These are phyloP conservation scores for Gordius sp. DNA, from an alignment of 2,888 invertebrate species.

Conservation along the genomic window DNA sequence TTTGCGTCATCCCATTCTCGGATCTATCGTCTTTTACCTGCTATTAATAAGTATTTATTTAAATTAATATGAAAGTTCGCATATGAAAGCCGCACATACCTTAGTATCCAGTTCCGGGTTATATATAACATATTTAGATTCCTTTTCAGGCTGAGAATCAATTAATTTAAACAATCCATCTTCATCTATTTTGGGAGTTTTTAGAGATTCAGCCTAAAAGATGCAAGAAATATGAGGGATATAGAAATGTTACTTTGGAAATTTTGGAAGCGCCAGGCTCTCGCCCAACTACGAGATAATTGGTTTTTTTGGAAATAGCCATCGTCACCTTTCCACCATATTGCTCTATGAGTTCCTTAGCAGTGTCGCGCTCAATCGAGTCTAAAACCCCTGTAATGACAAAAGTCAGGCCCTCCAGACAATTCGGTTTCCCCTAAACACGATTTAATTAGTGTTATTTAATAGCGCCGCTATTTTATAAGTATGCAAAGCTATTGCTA, in stretches of 20 bases:
- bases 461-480: too few species aligned
- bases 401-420: slow-evolving; percentile 30
- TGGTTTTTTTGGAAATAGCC: slow-evolving; percentile 48
- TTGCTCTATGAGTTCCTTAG: slow-evolving; percentile 42
- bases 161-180: slow-evolving; percentile 56
- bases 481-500: too few species aligned
- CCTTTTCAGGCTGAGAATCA: slow-evolving; percentile 29
- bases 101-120: not conserved
- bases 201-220: slow-evolving; percentile 32
- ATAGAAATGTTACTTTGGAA: slow-evolving; percentile 35
- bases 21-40: too few species aligned
- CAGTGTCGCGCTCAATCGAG: slow-evolving; percentile 55
- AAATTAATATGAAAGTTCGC: too few species aligned
- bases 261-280: slow-evolving; percentile 60
- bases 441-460: too few species aligned
- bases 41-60: too few species aligned
- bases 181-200: slow-evolving; percentile 48
- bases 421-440: slow-evolving; percentile 28
- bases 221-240: too few species aligned
- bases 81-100: too few species aligned
- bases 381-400: slow-evolving; percentile 56
- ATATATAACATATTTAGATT: slow-evolving; percentile 23
- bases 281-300: slow-evolving; percentile 54
- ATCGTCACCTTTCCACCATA: slow-evolving; percentile 52
- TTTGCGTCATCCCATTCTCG: too few species aligned